These are phyloP conservation scores for Drosophila quadrilineata DNA, from an alignment of 1,140 invertebrate species.

Conservation along the genomic window DNA sequence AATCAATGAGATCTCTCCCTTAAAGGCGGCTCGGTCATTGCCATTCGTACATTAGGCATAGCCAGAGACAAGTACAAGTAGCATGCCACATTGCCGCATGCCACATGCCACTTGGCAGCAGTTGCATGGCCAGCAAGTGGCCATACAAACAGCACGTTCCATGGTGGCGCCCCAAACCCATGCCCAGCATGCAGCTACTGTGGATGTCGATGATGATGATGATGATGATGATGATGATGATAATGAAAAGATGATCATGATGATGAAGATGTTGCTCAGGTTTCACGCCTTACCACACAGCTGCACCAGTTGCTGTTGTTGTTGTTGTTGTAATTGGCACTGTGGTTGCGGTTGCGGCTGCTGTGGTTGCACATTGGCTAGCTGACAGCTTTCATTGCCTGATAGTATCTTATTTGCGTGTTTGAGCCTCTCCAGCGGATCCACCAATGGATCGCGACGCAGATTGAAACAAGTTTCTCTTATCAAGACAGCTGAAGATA, in stretches of 20 bases:
- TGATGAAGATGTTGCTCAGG: conserved; percentile 28
- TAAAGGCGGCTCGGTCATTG: conserved; percentile 33
- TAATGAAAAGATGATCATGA: conserved; percentile 8
- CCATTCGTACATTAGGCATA: conserved; percentile 29
- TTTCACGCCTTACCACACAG: conserved; percentile 37
- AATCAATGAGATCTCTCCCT: conserved; percentile 23
- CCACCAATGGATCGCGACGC: conserved; percentile 18
- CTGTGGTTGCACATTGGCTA: background rate
- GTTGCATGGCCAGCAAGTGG: conserved; percentile 22
- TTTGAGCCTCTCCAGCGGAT: conserved; percentile 17
- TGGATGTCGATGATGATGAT: conserved; percentile 1
- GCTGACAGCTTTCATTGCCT: conserved; percentile 15
- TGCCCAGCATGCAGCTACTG: conserved; percentile 3
- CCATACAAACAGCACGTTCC: conserved; percentile 43
- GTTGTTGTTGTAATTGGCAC: background rate
- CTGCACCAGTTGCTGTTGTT: conserved; percentile 23
- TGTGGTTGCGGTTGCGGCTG: conserved; percentile 11
- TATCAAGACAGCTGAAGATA: too few relatives aligned
- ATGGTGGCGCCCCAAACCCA: conserved; percentile 27
- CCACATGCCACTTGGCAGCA: conserved; percentile 36
- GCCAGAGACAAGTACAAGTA: conserved; percentile 36
- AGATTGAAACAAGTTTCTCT: conserved; percentile 36
- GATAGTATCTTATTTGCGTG: conserved; percentile 30
- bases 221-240: conserved; percentile 9
- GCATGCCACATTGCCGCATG: conserved; percentile 17